phyloP scores from a whole-genome alignment of 2,888 invertebrate genomes.

The Argyra leucocephala region DNA sequence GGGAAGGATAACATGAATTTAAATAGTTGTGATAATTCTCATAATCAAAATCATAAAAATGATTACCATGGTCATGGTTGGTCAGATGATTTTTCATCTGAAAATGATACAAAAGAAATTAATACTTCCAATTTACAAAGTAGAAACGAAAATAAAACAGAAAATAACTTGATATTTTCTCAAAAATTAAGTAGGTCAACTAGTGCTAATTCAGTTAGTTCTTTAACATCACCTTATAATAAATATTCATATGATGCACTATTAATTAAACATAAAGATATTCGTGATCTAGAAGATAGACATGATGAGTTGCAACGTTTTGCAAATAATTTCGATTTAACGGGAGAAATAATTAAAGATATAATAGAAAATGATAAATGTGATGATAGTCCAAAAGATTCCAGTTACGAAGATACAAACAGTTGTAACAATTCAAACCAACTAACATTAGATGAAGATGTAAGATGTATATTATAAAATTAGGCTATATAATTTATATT shows the following conservation, averaged over 20 bases:
- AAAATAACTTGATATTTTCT: too few species aligned
- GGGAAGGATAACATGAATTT: too few species aligned
- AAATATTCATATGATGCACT: conserved; percentile 39
- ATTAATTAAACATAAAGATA: conserved; percentile 37
- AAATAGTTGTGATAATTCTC: too few species aligned
- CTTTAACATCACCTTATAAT: conserved; percentile 34
- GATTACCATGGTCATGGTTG: neutral
- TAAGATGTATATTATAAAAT: neutral
- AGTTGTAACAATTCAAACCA: conserved; percentile 14
- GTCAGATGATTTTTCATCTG: neutral
- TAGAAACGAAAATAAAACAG: conserved; percentile 18
- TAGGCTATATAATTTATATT: too few species aligned
- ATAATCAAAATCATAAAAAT: neutral
- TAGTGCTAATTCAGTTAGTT: conserved; percentile 36
- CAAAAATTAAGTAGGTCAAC: conserved; percentile 33
- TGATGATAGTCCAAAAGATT: conserved; percentile 13
- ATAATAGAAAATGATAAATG: neutral
- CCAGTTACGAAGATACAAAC: conserved; percentile 40
- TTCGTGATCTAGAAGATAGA: conserved; percentile 22
- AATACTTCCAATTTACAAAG: conserved; percentile 14
- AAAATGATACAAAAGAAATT: neutral
- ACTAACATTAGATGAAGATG: neutral
- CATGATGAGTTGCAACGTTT: conserved; percentile 31
- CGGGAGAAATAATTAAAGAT: conserved; percentile 34
- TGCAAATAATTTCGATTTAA: conserved; percentile 29